These are phyloP conservation scores for Pseudomyrmex flavicornis DNA, from an alignment of 1,140 invertebrate genomes.

Conservation along the genomic window DNA sequence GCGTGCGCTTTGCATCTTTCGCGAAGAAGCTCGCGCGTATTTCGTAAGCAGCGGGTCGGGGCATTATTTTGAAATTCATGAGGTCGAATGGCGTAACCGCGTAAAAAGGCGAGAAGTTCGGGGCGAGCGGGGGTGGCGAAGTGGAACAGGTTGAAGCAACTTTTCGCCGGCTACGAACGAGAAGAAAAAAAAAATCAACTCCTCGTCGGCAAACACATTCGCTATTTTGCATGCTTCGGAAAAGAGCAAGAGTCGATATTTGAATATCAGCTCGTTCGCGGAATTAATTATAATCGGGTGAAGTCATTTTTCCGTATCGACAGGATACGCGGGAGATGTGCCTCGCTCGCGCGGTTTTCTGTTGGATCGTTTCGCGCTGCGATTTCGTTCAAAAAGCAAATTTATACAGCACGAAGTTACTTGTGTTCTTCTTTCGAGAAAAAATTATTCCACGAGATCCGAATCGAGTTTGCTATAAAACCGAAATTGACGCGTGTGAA, in stretches of 20 bases:
- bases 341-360: not conserved
- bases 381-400: too few species aligned
- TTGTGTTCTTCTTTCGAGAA: too few species aligned
- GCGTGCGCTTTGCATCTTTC: constrained; percentile 4
- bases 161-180: constrained; percentile 25
- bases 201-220: constrained; percentile 55
- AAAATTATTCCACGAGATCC: not conserved
- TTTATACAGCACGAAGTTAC: too few species aligned
- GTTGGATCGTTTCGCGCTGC: not conserved
- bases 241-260: constrained; percentile 66
- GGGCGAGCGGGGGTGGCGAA: not conserved
- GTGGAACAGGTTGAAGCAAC: constrained; percentile 45
- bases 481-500: too few species aligned
- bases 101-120: constrained; percentile 73
- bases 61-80: constrained; percentile 80
- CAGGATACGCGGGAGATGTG: not conserved
- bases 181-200: constrained; percentile 22
- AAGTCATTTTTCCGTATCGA: constrained; percentile 5
- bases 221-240: constrained; percentile 63
- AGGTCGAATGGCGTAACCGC: constrained; percentile 77
- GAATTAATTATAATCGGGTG: constrained; percentile 66
- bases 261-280: constrained; percentile 70
- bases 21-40: constrained; percentile 59
- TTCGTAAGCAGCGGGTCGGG: constrained; percentile 44
- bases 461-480: not conserved